phyloP scores from a whole-genome alignment of 2,888 invertebrate genomes.

The Chrysolina americana region DNA sequence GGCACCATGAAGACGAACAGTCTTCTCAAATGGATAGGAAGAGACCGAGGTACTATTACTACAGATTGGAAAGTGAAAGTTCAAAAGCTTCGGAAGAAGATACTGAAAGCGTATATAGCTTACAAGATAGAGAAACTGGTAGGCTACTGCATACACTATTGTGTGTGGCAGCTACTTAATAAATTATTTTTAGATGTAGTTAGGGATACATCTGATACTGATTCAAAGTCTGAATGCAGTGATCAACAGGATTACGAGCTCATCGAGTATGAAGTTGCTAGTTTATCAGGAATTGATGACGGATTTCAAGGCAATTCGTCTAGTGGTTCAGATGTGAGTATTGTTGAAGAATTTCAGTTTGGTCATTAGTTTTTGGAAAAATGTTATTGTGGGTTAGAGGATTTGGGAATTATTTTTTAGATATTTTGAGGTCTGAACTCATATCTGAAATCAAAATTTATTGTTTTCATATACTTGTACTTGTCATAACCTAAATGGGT shows the following conservation, averaged over 20 bases:
- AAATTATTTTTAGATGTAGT: slow-evolving; percentile 66
- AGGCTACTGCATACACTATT: slow-evolving; percentile 57
- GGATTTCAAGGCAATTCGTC: slow-evolving; percentile 66
- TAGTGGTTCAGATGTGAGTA: slow-evolving; percentile 72
- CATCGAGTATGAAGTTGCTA: slow-evolving; percentile 70
- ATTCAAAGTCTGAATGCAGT: slow-evolving; percentile 55
- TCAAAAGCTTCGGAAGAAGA: slow-evolving; percentile 64
- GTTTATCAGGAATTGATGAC: slow-evolving; percentile 70
- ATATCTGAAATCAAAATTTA: too few relatives aligned
- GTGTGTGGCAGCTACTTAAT: slow-evolving; percentile 51
- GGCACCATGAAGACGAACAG: slow-evolving; percentile 48
- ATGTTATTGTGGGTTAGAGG: too few relatives aligned
- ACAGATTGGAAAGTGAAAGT: slow-evolving; percentile 69
- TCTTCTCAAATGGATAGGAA: slow-evolving; percentile 50
- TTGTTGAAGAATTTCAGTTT: neutral
- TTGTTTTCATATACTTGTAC: too few relatives aligned
- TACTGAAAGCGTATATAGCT: slow-evolving; percentile 75
- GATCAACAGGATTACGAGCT: slow-evolving; percentile 57
- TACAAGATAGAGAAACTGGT: slow-evolving; percentile 80
- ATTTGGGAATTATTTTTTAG: too few relatives aligned
- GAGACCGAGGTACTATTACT: slow-evolving; percentile 57
- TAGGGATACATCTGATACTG: slow-evolving; percentile 67
- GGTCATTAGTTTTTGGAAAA: neutral
- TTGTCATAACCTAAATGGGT: too few relatives aligned
- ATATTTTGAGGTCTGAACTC: too few relatives aligned